phyloP scores from a whole-genome alignment of 2,888 invertebrate genomes.

The Iselma pallidipennis region DNA sequence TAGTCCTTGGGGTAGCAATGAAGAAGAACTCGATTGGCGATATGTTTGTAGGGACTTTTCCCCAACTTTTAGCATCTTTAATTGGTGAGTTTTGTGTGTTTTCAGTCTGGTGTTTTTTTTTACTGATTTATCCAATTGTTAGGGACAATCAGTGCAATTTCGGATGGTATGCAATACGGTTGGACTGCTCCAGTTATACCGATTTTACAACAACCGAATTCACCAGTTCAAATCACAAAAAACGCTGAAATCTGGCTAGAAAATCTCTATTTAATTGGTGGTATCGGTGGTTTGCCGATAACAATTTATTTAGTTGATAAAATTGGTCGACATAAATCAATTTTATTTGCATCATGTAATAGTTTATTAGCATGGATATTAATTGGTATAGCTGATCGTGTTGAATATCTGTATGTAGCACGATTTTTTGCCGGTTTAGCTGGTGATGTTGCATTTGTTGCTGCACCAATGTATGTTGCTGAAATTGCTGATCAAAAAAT shows the following conservation, averaged over 20 bases:
- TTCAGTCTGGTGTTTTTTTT: neutral
- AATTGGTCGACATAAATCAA: conserved; percentile 47
- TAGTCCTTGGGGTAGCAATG: conserved; percentile 3
- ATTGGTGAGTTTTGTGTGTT: conserved; percentile 29
- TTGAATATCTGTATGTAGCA: conserved; percentile 43
- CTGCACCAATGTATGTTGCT: conserved; percentile 53
- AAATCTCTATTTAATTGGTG: conserved; percentile 40
- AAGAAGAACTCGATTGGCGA: conserved; percentile 13
- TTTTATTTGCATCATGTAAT: conserved; percentile 44
- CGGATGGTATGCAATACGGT: conserved; percentile 54
- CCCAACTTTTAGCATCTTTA: conserved; percentile 36
- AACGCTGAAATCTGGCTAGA: conserved; percentile 42
- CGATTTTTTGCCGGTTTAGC: conserved; percentile 49
- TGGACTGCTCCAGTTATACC: conserved; percentile 53
- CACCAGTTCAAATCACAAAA: conserved; percentile 43
- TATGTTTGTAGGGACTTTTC: conserved; percentile 34
- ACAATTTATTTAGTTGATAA: conserved; percentile 45
- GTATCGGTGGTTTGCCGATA: conserved; percentile 44
- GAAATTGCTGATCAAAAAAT: conserved; percentile 53
- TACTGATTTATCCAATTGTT: no score
- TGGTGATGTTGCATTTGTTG: conserved; percentile 52
- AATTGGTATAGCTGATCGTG: conserved; percentile 40
- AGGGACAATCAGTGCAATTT: conserved; percentile 51
- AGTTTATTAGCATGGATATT: conserved; percentile 50
- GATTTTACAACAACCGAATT: conserved; percentile 40